Base-by-base conservation (phyloP, 2,797 vertebrate genomes). In the Hydrophis major region DNA sequence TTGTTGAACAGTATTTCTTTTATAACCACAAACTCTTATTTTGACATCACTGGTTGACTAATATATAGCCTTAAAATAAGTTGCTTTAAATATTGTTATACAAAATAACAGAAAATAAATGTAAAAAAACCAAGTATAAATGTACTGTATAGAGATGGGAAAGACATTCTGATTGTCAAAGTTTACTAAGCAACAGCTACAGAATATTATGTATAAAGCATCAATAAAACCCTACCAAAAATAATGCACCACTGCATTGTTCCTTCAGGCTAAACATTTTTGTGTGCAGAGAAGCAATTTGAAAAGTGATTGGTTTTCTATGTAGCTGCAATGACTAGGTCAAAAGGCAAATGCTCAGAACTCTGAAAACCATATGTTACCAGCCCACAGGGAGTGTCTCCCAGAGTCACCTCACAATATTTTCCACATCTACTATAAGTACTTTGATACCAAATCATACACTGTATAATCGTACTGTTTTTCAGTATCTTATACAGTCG, bases 301-400 rank as follows among this genome's bases (percentile, higher is more conserved):
- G 25, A 56, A 83, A 2, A 0, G 47, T 78, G 91, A 83, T 83
- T 28, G 86, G 89, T 37, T 88, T 25, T 0, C 0, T 0, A 0
- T 57, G 87, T 0, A 1, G 60, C 47, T 1, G 0, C 37, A 59
- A 0, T 66, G 0, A 6, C 50, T 86, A 6, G 0, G 37, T 69
- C 92, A 90, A 87, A 66, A 90, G 89, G 20, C 88, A 94, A 92
- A 61, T 0, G 1, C 63, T 92, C 22, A n/a, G 55, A 53, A 60
- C 2, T 90, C 60, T 83, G 57, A 50, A 63, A 57, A 86, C 37
- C 11, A 6, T 0, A 0, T 2, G 0, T 25, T 78, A 90, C 86
- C 61, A 89, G 42, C 69, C 91, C 93, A 6, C 4, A 50, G 0
- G 60, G 32, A 88, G 55, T 42, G 55, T 91, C 47, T 7, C 87